phyloP scores from a whole-genome alignment of 2,888 invertebrate species.

The Nycteola revayana region DNA sequence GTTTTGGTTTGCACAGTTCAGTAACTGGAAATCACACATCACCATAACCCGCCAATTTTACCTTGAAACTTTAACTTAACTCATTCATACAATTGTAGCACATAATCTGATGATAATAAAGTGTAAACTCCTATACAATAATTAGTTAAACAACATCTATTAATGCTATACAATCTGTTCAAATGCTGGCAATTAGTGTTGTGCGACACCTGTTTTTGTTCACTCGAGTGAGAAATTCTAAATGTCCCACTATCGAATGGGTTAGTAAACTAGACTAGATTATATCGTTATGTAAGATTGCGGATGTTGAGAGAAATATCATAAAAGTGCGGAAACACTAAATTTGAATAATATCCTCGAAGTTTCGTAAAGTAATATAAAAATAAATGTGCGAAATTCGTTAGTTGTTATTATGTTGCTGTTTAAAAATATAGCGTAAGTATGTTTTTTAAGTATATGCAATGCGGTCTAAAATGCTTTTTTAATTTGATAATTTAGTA shows the following conservation, averaged over 20 bases:
- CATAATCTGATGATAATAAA: slow-evolving; percentile 8
- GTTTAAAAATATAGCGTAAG: too few relatives aligned
- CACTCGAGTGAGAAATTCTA: slow-evolving; percentile 10
- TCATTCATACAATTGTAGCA: slow-evolving; percentile 7
- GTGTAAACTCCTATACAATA: too few relatives aligned
- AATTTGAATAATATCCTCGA: slow-evolving; percentile 10
- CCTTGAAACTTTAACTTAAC: slow-evolving; percentile 26
- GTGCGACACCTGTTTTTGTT: slow-evolving; percentile 6
- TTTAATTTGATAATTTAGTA: too few relatives aligned
- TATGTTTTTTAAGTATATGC: too few relatives aligned
- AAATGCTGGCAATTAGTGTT: slow-evolving; percentile 31
- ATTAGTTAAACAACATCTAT: slow-evolving; percentile 8
- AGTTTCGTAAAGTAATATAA: slow-evolving; percentile 15
- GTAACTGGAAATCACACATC: slow-evolving; percentile 9
- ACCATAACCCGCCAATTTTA: slow-evolving; percentile 16
- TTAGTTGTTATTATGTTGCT: too few relatives aligned
- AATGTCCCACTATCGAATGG: slow-evolving; percentile 9
- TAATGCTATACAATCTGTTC: slow-evolving; percentile 28
- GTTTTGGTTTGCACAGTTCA: slow-evolving; percentile 15
- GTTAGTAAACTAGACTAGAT: slow-evolving; percentile 12
- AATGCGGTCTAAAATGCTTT: too few relatives aligned
- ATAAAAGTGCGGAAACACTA: slow-evolving; percentile 22
- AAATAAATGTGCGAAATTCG: too few relatives aligned
- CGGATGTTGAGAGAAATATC: slow-evolving; percentile 19
- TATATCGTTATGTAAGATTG: slow-evolving; percentile 16